Base-by-base conservation (phyloP, 2,888 invertebrate species). In the Xestoiulus laeticollis region DNA sequence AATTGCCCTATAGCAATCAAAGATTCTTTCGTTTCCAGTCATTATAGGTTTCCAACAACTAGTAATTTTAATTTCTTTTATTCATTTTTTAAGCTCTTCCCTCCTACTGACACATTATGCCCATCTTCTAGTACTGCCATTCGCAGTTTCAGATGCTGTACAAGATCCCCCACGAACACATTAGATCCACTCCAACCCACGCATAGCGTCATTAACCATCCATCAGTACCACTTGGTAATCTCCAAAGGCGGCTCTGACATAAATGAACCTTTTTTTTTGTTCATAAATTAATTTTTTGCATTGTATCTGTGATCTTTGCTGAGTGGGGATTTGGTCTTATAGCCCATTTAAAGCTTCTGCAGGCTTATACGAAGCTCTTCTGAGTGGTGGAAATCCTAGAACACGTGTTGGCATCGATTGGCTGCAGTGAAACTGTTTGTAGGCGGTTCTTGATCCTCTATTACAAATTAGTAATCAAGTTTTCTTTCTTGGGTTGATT, bases 291-390 rank as follows among this genome's bases (percentile, higher is more conserved):
- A 59, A 59, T 19, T 59, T 59, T 59, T 59, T 59, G 59, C n/a
- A n/a, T 19, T n/a, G n/a, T 59, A 59, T 59, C n/a, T 19, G 59
- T 59, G 59, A 59, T 59, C 59, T 59, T 59, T 59, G 59, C 59
- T 59, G 59, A 59, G 59, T 59, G 59, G 59, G 59, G 59, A 59
- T 59, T 59, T 59, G n/a, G n/a, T 59, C 59, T 59, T 59, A 59
- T 59, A n/a, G n/a, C n/a, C 59, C 59, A 59, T 59, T 59, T 59
- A 59, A n/a, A n/a, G 59, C 59, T 59, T 6, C 59, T 59, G 59
- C 5, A 16, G 59, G 59, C 59, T 59, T 59, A 59, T n/a, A n/a
- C 59, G n/a, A 59, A 59, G 6, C n/a, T 19, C n/a, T 59, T 59
- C 59, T 59, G 59, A 59, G n/a, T 59, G 59, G 59, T n/a, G 14